Evolutionary conservation across 2,888 invertebrate species (phyloP).

Genomic region (Poecilobothrus nobilitatus): DNA sequence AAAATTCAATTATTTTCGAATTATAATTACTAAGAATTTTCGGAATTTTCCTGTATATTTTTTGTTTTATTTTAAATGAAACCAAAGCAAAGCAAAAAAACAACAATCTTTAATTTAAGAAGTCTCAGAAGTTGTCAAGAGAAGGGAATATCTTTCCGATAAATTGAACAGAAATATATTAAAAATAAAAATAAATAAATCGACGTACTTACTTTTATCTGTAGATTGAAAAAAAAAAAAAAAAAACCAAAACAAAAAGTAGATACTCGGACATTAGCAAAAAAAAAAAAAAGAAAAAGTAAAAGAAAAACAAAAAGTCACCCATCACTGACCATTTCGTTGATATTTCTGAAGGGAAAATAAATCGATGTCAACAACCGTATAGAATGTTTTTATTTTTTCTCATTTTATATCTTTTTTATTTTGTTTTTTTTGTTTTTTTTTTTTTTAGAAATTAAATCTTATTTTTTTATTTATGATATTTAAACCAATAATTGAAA

Average conservation of each 20-base stretch:
- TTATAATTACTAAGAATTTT: neutral
- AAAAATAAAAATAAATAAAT: neutral
- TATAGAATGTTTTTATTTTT: neutral
- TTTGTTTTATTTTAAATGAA: neutral
- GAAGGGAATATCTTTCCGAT: too few relatives aligned
- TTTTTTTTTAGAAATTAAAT: neutral
- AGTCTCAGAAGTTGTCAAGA: neutral
- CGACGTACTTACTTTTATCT: neutral
- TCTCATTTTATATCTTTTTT: too few relatives aligned
- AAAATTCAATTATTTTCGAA: slow-evolving; percentile 3
- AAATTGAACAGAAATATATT: neutral
- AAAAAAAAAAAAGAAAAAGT: neutral
- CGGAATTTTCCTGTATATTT: neutral
- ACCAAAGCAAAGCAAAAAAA: too few relatives aligned
- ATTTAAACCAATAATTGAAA: slow-evolving; percentile 5
- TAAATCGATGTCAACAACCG: slow-evolving; percentile 11
- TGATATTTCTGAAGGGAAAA: slow-evolving; percentile 10
- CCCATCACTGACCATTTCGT: slow-evolving; percentile 1
- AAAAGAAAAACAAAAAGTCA: neutral
- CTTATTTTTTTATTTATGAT: neutral
- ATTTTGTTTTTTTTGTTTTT: too few relatives aligned
- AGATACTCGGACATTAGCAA: neutral
- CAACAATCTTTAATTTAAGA: too few relatives aligned
- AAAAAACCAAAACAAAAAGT: too few relatives aligned
- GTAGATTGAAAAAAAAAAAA: too few relatives aligned